A percentile compares a stretch with the other conserved stretches of the same genome.
Conservation (phyloP, 1,140 invertebrate species). For the Chelonus insularis region DNA sequence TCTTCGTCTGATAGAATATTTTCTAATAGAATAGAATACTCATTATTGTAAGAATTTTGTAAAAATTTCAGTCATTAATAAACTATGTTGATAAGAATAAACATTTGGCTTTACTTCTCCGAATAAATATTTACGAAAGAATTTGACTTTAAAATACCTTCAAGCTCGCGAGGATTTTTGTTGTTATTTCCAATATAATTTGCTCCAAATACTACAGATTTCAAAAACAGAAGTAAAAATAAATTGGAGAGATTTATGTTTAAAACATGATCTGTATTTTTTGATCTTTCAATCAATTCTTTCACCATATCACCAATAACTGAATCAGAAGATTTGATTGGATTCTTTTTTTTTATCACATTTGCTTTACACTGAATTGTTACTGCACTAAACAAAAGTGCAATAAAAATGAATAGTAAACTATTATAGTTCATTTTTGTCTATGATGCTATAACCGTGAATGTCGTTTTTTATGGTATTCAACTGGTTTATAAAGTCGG, state of each 20-base stretch:
- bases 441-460: neutral
- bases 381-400: slow-evolving; percentile 31
- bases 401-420: slow-evolving; percentile 30
- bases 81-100: too few species aligned
- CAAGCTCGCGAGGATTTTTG: slow-evolving; percentile 40
- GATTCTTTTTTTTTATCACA: slow-evolving; percentile 25
- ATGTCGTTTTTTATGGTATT: too few species aligned
- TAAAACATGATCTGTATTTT: slow-evolving; percentile 70
- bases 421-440: slow-evolving; percentile 17
- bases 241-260: slow-evolving; percentile 83
- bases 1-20: slow-evolving; percentile 67
- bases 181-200: slow-evolving; percentile 70
- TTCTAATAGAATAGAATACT: slow-evolving; percentile 40
- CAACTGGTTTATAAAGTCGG: too few species aligned
- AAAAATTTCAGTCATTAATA: too few species aligned
- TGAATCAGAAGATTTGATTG: slow-evolving; percentile 30
- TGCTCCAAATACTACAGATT: slow-evolving; percentile 78
- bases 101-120: too few species aligned
- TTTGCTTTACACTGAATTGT: slow-evolving; percentile 34
- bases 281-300: slow-evolving; percentile 68
- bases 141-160: too few species aligned
- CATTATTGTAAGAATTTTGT: too few species aligned
- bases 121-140: too few species aligned
- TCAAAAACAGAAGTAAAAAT: slow-evolving; percentile 76
- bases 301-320: slow-evolving; percentile 68